Evolutionary conservation across 2,113 vertebrate genomes (phyloP), one percentile per base, ranked within the genome.

Genomic region (Neolamprologus kungweensis): DNA sequence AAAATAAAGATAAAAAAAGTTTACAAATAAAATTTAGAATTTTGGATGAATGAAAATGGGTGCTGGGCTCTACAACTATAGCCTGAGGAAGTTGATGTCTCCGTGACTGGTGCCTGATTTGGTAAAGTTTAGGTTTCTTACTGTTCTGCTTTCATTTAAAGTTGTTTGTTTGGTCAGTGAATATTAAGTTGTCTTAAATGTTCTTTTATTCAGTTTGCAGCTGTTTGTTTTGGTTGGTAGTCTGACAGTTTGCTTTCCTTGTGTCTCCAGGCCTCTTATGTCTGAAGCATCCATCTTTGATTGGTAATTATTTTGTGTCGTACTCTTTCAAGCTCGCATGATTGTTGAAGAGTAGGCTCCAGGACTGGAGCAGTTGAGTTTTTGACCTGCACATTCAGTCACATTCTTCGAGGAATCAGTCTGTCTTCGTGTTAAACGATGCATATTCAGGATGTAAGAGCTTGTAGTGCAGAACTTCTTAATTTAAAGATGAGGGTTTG

Each of bases 281-380:
- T 54, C 33, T 57, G 45, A n/a, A 51, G n/a, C 16, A 16, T 40
- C 37, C 5, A 26, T 26, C n/a, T 9, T 80, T 12, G 5, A 53
- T 58, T 53, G 12, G 31, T 7, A 57, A 28, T 54, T 16, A 13
- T 35, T 37, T 31, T 6, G 14, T 51, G 17, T 85, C 4, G 1
- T 12, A 7, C 8, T 78, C 4, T 31, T 75, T 86, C 21, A 23
- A 23, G 23, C 47, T 19, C n/a, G 21, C 53, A 16, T 50, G 33
- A 8, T 40, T 92, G 87, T 83, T 10, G 82, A 85, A 82, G 82
- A 91, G 87, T 92, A 78, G 17, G 47, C 33, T 73, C 6, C 57
- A 40, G 57, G n/a, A 23, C 84, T 58, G 75, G 19, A 78, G 37
- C 14, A 1, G 7, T 65, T 63, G 47, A 6, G 7, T 9, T 31